Evolutionary conservation across 2,888 invertebrate species (phyloP).

Genomic region (Aproaerema taeniolella): DNA sequence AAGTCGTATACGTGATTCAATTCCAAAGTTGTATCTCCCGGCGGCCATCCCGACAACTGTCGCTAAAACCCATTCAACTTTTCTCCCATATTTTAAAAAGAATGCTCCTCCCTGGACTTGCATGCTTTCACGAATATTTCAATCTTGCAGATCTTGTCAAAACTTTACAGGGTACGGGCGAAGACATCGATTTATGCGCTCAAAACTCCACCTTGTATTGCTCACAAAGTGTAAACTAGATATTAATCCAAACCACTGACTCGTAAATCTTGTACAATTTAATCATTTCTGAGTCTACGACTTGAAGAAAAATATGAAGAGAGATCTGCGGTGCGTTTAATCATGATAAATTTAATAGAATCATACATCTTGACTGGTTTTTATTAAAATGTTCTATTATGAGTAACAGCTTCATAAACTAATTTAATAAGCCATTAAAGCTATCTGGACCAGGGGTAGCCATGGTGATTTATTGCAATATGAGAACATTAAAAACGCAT

Average conservation of each 20-base stretch:
- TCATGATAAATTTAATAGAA: too few species aligned
- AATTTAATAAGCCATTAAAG: constrained; percentile 75
- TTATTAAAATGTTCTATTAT: constrained; percentile 24
- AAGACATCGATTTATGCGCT: constrained; percentile 14
- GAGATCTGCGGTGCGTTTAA: too few species aligned
- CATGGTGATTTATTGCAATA: constrained; percentile 74
- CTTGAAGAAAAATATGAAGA: too few species aligned
- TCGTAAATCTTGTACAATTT: too few species aligned
- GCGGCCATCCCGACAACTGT: constrained; percentile 56
- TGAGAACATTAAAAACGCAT: constrained; percentile 78
- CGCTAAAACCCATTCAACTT: constrained; percentile 58
- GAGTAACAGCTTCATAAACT: constrained; percentile 32
- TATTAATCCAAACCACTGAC: not conserved
- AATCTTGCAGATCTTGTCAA: constrained; percentile 14
- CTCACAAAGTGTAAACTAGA: not conserved
- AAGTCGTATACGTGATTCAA: constrained; percentile 76
- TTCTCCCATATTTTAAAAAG: constrained; percentile 53
- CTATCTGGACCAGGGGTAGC: constrained; percentile 72
- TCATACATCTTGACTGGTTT: too few species aligned
- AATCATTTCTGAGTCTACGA: too few species aligned
- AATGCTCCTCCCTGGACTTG: constrained; percentile 28
- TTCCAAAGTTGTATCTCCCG: constrained; percentile 65
- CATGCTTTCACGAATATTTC: constrained; percentile 15
- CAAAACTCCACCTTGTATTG: constrained; percentile 1
- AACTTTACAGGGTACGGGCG: constrained; percentile 6